These are phyloP conservation scores for Micromesistius poutassou DNA, from an alignment of 2,797 vertebrate species.

Conservation along the genomic window DNA sequence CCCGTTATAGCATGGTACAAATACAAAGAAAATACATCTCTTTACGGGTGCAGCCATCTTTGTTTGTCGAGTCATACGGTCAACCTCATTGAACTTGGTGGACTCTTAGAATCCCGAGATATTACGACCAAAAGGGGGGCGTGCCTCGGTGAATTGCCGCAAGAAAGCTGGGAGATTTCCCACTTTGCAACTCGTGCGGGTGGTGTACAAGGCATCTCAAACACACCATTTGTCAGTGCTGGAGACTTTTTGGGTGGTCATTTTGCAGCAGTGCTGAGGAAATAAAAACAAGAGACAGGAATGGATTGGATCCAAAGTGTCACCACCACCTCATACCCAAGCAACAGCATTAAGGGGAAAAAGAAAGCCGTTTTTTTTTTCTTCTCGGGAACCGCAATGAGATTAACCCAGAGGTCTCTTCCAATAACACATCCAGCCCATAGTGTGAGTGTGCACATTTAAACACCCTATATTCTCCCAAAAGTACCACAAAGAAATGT, in stretches of 20 bases:
- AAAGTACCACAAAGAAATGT: conserved; percentile 58
- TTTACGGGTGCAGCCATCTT: too few relatives aligned
- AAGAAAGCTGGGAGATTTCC: too few relatives aligned
- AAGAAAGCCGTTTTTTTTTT: conserved; percentile 29
- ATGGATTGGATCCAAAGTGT: not conserved
- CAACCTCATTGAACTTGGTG: too few relatives aligned
- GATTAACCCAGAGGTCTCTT: conserved; percentile 64
- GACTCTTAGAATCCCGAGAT: too few relatives aligned
- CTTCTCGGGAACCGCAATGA: conserved; percentile 64
- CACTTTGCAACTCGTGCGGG: too few relatives aligned
- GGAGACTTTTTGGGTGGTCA: conserved; percentile 35
- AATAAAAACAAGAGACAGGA: conserved; percentile 8
- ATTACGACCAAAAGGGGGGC: too few relatives aligned
- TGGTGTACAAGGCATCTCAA: too few relatives aligned
- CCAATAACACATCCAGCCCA: conserved; percentile 53
- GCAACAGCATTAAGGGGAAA: conserved; percentile 42
- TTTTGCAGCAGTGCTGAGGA: conserved; percentile 51
- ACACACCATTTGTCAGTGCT: conserved; percentile 41
- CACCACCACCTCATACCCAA: conserved; percentile 25
- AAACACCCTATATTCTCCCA: conserved; percentile 54
- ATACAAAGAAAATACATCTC: too few relatives aligned
- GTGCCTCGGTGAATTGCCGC: too few relatives aligned
- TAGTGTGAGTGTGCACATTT: conserved; percentile 45
- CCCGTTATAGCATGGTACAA: too few relatives aligned
- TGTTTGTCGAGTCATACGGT: too few relatives aligned